Conservation (phyloP, 2,888 invertebrate species). For the Perizoma flavofasciatum region DNA sequence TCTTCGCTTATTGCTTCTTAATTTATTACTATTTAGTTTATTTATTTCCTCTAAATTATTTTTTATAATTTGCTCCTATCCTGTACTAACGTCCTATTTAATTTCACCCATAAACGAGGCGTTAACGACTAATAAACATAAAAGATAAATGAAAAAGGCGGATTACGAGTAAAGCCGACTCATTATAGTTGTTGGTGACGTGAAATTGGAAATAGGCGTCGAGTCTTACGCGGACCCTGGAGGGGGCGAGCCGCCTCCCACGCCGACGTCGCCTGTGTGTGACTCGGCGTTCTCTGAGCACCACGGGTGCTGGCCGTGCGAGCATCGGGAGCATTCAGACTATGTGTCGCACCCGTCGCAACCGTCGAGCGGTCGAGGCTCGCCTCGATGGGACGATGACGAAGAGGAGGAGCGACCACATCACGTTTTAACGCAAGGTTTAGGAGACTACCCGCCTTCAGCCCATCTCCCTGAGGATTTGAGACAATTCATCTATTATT, state of each 20-base stretch:
- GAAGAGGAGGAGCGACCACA: conserved; percentile 72
- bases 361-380: conserved; percentile 74
- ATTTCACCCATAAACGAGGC: conserved; percentile 58
- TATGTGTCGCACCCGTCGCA: conserved; percentile 71
- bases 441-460: conserved; percentile 48
- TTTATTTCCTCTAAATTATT: conserved; percentile 57
- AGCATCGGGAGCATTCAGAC: conserved; percentile 70
- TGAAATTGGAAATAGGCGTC: conserved; percentile 67
- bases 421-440: conserved; percentile 76
- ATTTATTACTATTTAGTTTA: conserved; percentile 66
- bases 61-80: conserved; percentile 63
- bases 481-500: conserved; percentile 28
- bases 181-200: conserved; percentile 31
- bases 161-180: conserved; percentile 33
- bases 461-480: conserved; percentile 35
- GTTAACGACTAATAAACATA: conserved; percentile 45
- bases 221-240: conserved; percentile 78
- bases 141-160: conserved; percentile 38
- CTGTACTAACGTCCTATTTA: conserved; percentile 58
- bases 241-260: conserved; percentile 75
- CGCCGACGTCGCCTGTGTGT: conserved; percentile 78
- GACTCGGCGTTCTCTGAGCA: conserved; percentile 81
- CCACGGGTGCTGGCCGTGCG: conserved; percentile 78
- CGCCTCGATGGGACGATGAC: conserved; percentile 77
- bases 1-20: conserved; percentile 80